Evolutionary conservation across 2,888 invertebrate species (phyloP), one percentile per base, ranked within the genome.

Genomic region (Drosophila rubida): DNA sequence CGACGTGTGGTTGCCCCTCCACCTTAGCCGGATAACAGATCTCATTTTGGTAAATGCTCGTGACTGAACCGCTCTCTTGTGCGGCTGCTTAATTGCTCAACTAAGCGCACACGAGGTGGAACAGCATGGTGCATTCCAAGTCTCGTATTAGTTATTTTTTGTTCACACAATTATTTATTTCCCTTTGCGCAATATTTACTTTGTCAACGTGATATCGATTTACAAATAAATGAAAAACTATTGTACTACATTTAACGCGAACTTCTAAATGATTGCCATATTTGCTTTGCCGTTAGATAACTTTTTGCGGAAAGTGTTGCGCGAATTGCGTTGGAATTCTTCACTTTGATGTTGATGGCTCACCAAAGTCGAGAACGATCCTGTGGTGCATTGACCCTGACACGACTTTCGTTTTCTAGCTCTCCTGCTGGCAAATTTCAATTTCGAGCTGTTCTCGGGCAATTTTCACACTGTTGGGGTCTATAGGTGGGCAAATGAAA

Each of bases 171-270:
- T 70, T 84, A 87, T 87, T 87, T 84, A 75, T 77, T 81, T 69
- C 23, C 44, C 46, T 46, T 37, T 71, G 64, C 70, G 78, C 76
- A 80, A 86, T 78, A 73, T 71, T 72, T 71, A 78, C 69, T 65
- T 76, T 83, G 67, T 80, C 71, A 65, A 86, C 87, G 83, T 83
- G 88, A 87, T 87, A 87, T 79, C 74, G 70, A 84, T 82, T 85
- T 82, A 79, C 86, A 83, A 87, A 73, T 83, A 76, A 85, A 87
- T 82, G 67, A 66, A 76, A 78, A 80, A 83, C 78, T 62, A 65
- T 69, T 71, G 25, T 67, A 75, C 27, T 48, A 59, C 54, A 53
- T 8, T 54, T 25, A 25, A 45, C 8, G 5, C 7, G 22, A 14
- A 11, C 2, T 23, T 27, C 27, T 39, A 9, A 37, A 11, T 50